phyloP scores from a whole-genome alignment of 1,140 invertebrate species.

The Hyles vespertilio region DNA sequence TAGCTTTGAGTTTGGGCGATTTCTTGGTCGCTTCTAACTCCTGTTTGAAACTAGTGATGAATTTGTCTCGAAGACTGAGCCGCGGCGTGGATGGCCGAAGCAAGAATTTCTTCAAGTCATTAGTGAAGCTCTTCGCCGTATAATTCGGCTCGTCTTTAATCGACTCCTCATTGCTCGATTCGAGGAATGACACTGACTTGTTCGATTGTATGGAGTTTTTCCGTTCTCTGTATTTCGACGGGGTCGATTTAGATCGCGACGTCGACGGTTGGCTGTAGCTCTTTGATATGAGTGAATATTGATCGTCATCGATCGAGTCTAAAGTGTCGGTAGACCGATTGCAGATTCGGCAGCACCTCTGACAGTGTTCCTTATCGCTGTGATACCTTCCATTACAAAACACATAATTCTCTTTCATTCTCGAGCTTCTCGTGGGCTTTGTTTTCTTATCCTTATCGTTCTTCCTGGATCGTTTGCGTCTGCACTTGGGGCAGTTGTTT shows the following conservation, averaged over 20 bases:
- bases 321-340: slow-evolving; percentile 57
- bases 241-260: slow-evolving; percentile 41
- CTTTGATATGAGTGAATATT: slow-evolving; percentile 51
- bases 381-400: slow-evolving; percentile 58
- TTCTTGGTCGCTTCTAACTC: slow-evolving; percentile 60
- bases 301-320: slow-evolving; percentile 55
- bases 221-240: slow-evolving; percentile 34
- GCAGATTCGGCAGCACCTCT: slow-evolving; percentile 56
- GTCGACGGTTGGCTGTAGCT: slow-evolving; percentile 44
- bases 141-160: slow-evolving; percentile 66
- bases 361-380: slow-evolving; percentile 57
- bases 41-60: slow-evolving; percentile 69
- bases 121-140: slow-evolving; percentile 71
- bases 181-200: slow-evolving; percentile 70
- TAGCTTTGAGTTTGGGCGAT: slow-evolving; percentile 68
- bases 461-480: slow-evolving; percentile 36
- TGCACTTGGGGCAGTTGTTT: slow-evolving; percentile 60
- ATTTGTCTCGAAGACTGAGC: slow-evolving; percentile 67
- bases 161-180: slow-evolving; percentile 58
- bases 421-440: slow-evolving; percentile 17
- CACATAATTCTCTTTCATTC: slow-evolving; percentile 40
- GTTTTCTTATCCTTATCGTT: slow-evolving; percentile 24
- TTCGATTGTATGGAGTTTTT: slow-evolving; percentile 67
- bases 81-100: slow-evolving; percentile 63
- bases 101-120: slow-evolving; percentile 71